Evolutionary conservation across 2,797 vertebrate species (phyloP).

Genomic region (Acanthiza pusilla): DNA sequence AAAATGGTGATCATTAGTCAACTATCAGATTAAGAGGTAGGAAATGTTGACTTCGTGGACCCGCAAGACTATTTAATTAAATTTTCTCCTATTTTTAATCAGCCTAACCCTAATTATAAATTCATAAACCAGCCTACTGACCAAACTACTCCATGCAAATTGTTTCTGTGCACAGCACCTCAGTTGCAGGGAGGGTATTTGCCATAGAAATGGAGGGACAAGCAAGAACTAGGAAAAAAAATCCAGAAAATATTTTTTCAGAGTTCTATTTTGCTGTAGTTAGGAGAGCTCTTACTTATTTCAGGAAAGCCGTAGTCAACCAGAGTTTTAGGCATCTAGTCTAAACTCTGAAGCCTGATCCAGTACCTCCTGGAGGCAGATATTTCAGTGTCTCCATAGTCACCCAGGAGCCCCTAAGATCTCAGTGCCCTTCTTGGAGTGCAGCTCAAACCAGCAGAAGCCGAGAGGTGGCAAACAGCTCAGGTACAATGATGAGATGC

Average conservation of each 20-base stretch:
- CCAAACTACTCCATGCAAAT: not conserved
- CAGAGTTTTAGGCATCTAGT: not conserved
- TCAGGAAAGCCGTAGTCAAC: not conserved
- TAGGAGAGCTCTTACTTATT: not conserved
- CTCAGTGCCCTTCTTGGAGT: not conserved
- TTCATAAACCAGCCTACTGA: not conserved
- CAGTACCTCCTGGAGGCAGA: not conserved
- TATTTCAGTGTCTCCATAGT: not conserved
- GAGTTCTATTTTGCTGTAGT: not conserved
- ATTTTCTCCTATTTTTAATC: constrained; percentile 18
- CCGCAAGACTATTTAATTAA: not conserved
- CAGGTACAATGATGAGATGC: not conserved
- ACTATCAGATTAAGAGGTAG: not conserved
- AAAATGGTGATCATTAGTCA: constrained; percentile 14
- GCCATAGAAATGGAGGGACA: not conserved
- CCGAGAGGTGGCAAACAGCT: accelerated
- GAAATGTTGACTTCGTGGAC: not conserved
- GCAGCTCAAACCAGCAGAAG: not conserved
- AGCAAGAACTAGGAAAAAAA: not conserved
- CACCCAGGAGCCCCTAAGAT: not conserved
- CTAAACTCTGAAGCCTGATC: not conserved
- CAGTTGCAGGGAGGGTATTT: not conserved
- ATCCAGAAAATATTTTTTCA: not conserved
- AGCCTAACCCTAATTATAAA: constrained; percentile 12
- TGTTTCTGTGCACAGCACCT: not conserved